Base-by-base conservation (phyloP, 2,888 invertebrate genomes). In the Enoplolaimus lenunculus region DNA sequence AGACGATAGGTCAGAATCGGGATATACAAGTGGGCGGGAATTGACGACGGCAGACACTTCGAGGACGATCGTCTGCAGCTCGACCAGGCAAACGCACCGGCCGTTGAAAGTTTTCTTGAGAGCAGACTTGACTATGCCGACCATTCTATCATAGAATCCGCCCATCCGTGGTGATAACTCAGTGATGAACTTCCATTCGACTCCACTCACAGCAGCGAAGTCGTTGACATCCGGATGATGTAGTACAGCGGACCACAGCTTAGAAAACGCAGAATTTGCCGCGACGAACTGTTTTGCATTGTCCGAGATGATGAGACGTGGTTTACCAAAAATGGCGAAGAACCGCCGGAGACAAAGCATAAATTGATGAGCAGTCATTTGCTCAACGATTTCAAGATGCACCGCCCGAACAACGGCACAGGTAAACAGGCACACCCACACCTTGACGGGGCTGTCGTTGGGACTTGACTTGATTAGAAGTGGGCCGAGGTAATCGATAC, bases 251-350 rank as follows among this genome's bases (percentile, higher is more conserved):
- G 7, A n/a, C 62, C 29, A 16, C 0, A 81, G 78, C 1, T 77
- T 74, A 13, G 45, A 13, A 7, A 21, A 13, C 45, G 21, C 21
- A 45, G 21, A 7, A 21, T 45, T 21, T 45, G 7, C 21, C 7
- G 45, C 45, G 45, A 45, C 45, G 73, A 83, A 82, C 72, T 81
- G 81, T 0, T 78, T 77, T 0, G 80, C 81, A 71, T 82, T 82
- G 70, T 83, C 82, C 30, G 76, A 77, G 67, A 76, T 80, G 0
- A 82, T 76, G 1, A 76, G 73, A 7, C 64, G 72, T 0, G 79
- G 79, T 33, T 77, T 71, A 2, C 82, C 79, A 45, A 45, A 45
- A 21, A 45, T 45, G 21, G 45, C 21, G 21, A n/a, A 21, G 31
- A 82, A 81, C 64, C 80, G 70, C 57, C 78, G 68, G 3, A 82